Percentiles rank a stretch among this genome's conserved stretches.
Evolutionary conservation across 1,140 invertebrate genomes (phyloP).

Genomic region (Panagrolaimus sp.): DNA sequence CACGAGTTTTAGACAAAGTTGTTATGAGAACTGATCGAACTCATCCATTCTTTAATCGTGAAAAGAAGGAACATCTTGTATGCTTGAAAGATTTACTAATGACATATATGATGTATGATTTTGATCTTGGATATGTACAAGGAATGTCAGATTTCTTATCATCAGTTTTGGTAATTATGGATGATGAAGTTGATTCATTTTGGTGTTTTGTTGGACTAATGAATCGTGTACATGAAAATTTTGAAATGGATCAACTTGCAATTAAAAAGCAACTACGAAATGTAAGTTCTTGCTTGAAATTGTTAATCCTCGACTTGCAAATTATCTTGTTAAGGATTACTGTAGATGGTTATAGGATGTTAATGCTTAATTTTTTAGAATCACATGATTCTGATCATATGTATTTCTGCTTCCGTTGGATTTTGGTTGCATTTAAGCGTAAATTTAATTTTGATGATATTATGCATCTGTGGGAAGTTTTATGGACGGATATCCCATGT

Average conservation of each 20-base stretch:
- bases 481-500: conserved; percentile 62
- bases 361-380: conserved; percentile 59
- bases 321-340: conserved; percentile 63
- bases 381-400: conserved; percentile 89
- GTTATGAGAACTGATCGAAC: conserved; percentile 89
- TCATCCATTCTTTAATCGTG: conserved; percentile 80
- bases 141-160: conserved; percentile 94
- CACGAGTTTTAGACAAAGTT: conserved; percentile 81
- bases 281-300: conserved; percentile 75
- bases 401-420: conserved; percentile 93
- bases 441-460: conserved; percentile 65
- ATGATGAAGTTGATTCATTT: conserved; percentile 89
- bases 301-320: conserved; percentile 74
- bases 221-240: conserved; percentile 78
- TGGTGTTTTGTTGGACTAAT: conserved; percentile 99
- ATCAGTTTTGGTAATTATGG: conserved; percentile 80
- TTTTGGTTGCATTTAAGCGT: conserved; percentile 66
- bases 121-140: conserved; percentile 78
- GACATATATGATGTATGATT: conserved; percentile 99
- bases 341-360: too few relatives aligned
- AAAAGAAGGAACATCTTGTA: conserved; percentile 77
- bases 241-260: conserved; percentile 91
- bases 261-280: conserved; percentile 87
- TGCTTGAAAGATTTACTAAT: conserved; percentile 84
- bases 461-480: conserved; percentile 64